Conservation (phyloP, 2,113 vertebrate species). For the Mirza zaza region DNA sequence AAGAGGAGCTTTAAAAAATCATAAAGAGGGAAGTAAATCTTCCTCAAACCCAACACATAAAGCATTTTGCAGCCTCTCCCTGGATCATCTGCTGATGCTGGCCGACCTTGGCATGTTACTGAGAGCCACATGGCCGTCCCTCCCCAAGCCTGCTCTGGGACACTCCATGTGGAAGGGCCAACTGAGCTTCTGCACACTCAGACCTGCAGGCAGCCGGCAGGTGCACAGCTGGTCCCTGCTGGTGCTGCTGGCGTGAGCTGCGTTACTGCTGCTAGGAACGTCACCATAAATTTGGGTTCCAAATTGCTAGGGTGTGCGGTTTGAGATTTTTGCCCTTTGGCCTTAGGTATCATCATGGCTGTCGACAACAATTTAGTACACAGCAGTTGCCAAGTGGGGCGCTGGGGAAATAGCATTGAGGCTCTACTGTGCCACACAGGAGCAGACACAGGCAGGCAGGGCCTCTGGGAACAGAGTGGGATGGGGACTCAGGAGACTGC, state of each 20-base stretch:
- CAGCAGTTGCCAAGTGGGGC: not conserved
- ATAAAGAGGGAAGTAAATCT: not conserved
- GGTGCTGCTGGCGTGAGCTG: fast-evolving
- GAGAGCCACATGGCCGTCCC: too few relatives aligned
- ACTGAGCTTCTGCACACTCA: not conserved
- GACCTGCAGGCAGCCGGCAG: not conserved
- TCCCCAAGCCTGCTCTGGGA: not conserved
- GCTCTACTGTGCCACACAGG: fast-evolving
- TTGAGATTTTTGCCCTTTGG: not conserved
- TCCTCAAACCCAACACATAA: not conserved
- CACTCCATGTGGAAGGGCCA: not conserved
- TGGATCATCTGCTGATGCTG: not conserved
- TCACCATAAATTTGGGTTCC: not conserved
- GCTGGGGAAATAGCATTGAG: fast-evolving
- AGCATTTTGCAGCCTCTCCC: not conserved
- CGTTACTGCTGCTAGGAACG: fast-evolving
- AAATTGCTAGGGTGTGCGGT: not conserved
- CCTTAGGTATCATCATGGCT: not conserved
- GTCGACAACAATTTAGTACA: not conserved
- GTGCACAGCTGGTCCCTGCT: not conserved
- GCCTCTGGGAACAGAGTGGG: fast-evolving
- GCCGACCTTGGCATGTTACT: not conserved
- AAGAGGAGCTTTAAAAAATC: not conserved
- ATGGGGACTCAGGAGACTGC: not conserved
- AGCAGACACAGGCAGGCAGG: not conserved